phyloP scores from a whole-genome alignment of 1,140 invertebrate genomes.

The Papilio xuthus region DNA sequence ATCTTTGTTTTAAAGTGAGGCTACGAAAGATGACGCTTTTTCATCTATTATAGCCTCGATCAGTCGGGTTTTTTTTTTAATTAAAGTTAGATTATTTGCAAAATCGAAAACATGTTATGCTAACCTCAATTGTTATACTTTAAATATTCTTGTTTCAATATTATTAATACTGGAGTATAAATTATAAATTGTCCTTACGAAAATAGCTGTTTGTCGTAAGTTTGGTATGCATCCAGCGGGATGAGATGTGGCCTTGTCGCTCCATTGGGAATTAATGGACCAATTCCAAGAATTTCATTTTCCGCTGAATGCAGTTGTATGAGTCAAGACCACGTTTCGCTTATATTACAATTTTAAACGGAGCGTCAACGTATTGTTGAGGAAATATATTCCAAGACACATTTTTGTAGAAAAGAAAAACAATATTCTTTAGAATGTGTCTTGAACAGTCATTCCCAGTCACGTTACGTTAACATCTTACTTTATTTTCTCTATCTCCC shows the following conservation, averaged over 20 bases:
- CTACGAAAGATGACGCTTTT: too few species aligned
- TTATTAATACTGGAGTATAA: conserved; percentile 54
- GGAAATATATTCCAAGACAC: background rate
- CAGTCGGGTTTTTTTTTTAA: too few species aligned
- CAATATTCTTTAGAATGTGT: background rate
- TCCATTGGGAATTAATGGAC: conserved; percentile 78
- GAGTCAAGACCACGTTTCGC: conserved; percentile 51
- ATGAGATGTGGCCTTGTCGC: conserved; percentile 74
- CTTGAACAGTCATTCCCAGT: background rate
- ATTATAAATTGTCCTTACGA: conserved; percentile 72
- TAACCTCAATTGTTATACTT: too few species aligned
- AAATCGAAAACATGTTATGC: too few species aligned
- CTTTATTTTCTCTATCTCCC: background rate
- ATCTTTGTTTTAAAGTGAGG: too few species aligned
- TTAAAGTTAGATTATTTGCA: too few species aligned
- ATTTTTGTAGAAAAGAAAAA: background rate
- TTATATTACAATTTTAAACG: conserved; percentile 23
- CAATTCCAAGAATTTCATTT: conserved; percentile 77
- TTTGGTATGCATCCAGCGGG: conserved; percentile 75
- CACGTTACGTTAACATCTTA: background rate
- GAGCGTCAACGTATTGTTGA: background rate
- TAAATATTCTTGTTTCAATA: background rate
- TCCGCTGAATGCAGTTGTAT: conserved; percentile 72
- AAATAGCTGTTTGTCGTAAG: conserved; percentile 73
- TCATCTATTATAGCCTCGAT: too few species aligned